Evolutionary conservation across 2,113 vertebrate species (phyloP), one percentile per base, ranked within the genome.

Genomic region (Sialia sialis): DNA sequence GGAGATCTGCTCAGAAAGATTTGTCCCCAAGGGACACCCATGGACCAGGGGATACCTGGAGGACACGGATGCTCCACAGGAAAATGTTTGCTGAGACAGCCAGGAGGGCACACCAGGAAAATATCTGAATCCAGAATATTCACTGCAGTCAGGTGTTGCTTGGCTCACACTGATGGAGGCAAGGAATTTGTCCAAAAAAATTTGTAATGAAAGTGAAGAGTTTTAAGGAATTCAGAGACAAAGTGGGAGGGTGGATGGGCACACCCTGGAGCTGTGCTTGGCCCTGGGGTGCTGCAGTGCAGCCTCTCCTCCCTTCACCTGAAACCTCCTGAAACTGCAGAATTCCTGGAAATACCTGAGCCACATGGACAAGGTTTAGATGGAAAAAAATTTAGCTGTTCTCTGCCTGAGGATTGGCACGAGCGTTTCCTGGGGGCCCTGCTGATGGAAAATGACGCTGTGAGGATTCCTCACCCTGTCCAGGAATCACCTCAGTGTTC

Each of bases 181-280:
- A 85, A 11, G 6, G 63, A 86, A 76, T 51, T 26, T 27, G 14
- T 7, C 41, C 16, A 7, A 46, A 81, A 75, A 6, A 0, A 1
- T 20, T 41, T 15, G 19, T 16, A 9, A 19, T 29, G 41, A 12
- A 89, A 74, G 55, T 2, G 1, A 55, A 43, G 39, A 11, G 30
- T 48, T 91, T 54, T 20, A 56, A 46, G 34, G 73, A n/a, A 29
- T 32, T 39, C 20, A 82, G 5, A n/a, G 58, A 9, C 10, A 1
- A 38, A 29, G 54, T 0, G 26, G 38, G 76, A 29, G 4, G 34
- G 3, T 3, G 3, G 29, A 7, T 9, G 30, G 41, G 23, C 9
- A 4, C 56, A 4, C 16, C 17, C 2, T 3, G 3, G 20, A 3
- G 51, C 0, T 34, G 2, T 3, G 34, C 14, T 62, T 36, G 34